phyloP scores from a whole-genome alignment of 2,113 vertebrate genomes.

The Dendrocopos noguchii region DNA sequence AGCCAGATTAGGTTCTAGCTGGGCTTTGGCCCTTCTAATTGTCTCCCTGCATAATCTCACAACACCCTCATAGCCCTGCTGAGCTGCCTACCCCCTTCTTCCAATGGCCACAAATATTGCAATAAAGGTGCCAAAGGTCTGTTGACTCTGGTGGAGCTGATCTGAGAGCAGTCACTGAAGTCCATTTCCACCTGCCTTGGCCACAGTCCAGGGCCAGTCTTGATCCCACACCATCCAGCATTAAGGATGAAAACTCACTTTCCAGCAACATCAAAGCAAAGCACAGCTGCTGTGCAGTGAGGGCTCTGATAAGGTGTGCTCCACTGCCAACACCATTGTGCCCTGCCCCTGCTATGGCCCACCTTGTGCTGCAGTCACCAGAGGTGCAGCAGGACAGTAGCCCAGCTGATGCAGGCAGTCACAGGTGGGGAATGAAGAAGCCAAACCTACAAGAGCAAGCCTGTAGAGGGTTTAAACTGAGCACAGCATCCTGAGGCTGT shows the following conservation, averaged over 20 bases:
- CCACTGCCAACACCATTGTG: rapidly evolving
- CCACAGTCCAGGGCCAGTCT: neutral
- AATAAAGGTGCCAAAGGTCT: neutral
- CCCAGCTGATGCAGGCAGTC: neutral
- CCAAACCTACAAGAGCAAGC: neutral
- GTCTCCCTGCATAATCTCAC: neutral
- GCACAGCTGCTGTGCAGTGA: neutral
- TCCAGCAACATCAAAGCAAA: neutral
- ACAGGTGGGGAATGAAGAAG: too few relatives aligned
- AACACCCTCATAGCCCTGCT: neutral
- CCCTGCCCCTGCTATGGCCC: neutral
- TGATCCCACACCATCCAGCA: rapidly evolving
- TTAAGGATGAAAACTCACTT: neutral
- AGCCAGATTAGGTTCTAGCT: neutral
- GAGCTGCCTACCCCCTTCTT: neutral
- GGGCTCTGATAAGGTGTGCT: neutral
- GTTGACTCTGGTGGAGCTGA: neutral
- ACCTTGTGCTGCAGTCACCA: rapidly evolving
- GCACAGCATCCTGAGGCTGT: neutral
- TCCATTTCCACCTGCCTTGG: neutral
- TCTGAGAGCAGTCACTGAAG: neutral
- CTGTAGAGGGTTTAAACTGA: neutral
- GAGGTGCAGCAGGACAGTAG: neutral
- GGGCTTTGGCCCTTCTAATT: neutral
- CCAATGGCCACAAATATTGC: neutral